Percentiles rank a stretch among this genome's conserved stretches.
Conservation (phyloP, 2,797 vertebrate genomes). For the Coregonus ussuriensis region DNA sequence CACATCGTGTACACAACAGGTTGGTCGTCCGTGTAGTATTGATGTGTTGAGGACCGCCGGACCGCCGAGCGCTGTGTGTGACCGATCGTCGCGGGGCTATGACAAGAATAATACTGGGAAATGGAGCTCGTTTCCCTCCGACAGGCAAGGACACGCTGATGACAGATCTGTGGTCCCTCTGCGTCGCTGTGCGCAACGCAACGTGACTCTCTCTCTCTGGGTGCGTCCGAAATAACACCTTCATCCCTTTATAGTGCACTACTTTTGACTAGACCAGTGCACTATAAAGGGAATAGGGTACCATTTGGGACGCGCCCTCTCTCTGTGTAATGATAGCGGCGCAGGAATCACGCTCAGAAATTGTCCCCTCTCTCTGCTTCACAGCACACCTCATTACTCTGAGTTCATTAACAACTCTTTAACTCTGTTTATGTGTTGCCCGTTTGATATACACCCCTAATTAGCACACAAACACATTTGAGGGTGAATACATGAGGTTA, state of each 20-base stretch:
- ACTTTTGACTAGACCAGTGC: not conserved
- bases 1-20: too few species aligned
- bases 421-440: not conserved
- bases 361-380: not conserved
- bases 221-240: not conserved
- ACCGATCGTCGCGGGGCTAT: not conserved
- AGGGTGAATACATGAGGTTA: not conserved
- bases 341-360: not conserved
- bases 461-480: not conserved
- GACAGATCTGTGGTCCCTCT: not conserved
- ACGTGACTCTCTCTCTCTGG: too few species aligned
- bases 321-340: not conserved
- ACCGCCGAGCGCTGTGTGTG: not conserved
- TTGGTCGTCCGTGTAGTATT: not conserved
- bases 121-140: not conserved
- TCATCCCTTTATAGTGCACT: not conserved
- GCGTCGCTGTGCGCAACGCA: not conserved
- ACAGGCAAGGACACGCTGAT: not conserved
- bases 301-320: not conserved
- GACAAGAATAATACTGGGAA: not conserved
- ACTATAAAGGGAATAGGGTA: not conserved
- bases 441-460: not conserved
- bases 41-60: not conserved
- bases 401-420: not conserved
- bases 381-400: not conserved